Conservation (phyloP, 2,797 vertebrate species). For the Orestias chungarensis region DNA sequence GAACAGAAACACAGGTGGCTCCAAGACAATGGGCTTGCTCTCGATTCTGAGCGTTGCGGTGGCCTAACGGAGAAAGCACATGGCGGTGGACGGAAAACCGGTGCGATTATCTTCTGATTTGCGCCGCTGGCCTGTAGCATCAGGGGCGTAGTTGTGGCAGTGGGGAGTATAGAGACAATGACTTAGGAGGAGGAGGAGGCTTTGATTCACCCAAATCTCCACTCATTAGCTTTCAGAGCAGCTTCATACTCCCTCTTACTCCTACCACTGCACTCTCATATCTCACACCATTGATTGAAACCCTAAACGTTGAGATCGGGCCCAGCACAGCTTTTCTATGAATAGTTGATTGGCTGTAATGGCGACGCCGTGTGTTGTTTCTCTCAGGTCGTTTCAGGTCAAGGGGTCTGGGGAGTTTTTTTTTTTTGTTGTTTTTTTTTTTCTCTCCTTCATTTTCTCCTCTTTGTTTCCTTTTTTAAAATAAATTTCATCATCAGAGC, state of each 20-base stretch:
- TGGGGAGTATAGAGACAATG: constrained; percentile 27
- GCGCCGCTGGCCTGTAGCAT: constrained; percentile 34
- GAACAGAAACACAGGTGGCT: constrained; percentile 64
- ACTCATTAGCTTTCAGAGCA: constrained; percentile 57
- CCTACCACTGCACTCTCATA: constrained; percentile 48
- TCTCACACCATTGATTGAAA: constrained; percentile 75
- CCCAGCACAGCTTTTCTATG: constrained; percentile 57
- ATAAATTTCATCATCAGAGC: background rate
- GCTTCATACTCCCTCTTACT: constrained; percentile 42
- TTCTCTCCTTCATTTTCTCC: background rate
- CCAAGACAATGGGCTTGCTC: constrained; percentile 56
- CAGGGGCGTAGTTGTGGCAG: constrained; percentile 20
- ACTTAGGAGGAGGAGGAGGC: background rate
- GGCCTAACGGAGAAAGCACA: constrained; percentile 56
- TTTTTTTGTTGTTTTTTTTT: background rate
- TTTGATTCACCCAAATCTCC: constrained; percentile 41
- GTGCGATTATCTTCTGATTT: constrained; percentile 48
- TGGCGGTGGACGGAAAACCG: constrained; percentile 51
- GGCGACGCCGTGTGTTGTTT: constrained; percentile 60
- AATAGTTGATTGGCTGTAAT: constrained; percentile 70
- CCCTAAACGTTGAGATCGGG: constrained; percentile 62
- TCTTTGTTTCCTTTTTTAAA: background rate
- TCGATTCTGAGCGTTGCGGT: constrained; percentile 51
- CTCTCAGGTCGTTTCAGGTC: constrained; percentile 74
- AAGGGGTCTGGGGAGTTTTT: constrained; percentile 16